Percentiles rank a stretch among this genome's conserved stretches.
Conservation (phyloP, 2,888 invertebrate species). For the Sepiola atlantica region DNA sequence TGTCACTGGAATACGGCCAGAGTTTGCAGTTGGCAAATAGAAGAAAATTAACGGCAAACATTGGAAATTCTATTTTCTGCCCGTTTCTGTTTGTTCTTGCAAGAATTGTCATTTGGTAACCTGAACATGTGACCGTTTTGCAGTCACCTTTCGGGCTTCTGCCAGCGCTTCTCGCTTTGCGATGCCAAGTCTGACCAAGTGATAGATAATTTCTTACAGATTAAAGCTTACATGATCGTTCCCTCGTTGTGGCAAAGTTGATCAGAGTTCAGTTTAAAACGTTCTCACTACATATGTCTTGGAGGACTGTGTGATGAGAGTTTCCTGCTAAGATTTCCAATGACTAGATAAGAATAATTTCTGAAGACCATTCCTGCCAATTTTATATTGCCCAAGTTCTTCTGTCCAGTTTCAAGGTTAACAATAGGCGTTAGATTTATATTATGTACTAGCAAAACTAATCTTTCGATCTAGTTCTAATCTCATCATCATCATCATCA, state of each 20-base stretch:
- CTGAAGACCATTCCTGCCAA: neutral
- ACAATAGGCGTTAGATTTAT: neutral
- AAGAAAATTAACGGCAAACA: constrained; percentile 19
- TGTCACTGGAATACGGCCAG: neutral
- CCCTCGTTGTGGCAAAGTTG: neutral
- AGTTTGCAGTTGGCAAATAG: constrained; percentile 6
- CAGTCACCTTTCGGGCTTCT: neutral
- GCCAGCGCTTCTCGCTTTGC: neutral
- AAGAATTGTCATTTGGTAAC: neutral
- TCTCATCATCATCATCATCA: too few species aligned
- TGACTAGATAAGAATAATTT: neutral
- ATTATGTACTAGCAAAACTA: too few species aligned
- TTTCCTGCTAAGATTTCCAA: neutral
- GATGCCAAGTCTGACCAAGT: neutral
- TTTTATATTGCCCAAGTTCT: neutral
- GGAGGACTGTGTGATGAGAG: neutral
- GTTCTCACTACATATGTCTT: neutral
- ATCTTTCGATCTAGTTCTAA: too few species aligned
- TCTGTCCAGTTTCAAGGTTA: neutral
- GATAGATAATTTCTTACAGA: neutral
- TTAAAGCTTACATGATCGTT: neutral
- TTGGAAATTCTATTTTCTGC: neutral
- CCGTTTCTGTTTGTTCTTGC: neutral
- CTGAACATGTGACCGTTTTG: neutral
- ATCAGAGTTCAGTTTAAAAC: neutral